Base-by-base conservation (phyloP, 2,888 invertebrate species). In the Ashinkailepas kermadecensis region DNA sequence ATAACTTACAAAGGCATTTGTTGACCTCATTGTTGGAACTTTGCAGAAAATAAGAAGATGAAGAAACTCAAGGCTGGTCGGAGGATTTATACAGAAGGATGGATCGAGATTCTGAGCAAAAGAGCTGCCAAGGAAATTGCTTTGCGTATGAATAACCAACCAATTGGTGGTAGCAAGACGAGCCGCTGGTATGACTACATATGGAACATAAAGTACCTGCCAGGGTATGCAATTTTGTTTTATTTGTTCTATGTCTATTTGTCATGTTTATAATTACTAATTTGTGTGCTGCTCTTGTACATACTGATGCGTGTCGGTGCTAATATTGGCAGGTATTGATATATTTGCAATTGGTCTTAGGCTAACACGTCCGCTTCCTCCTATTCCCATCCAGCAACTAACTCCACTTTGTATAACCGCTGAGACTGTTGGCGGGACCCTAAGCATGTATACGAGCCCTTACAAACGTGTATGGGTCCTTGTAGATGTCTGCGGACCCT, bases 141-240 rank as follows among this genome's bases (percentile, higher is more conserved):
- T 0, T 87, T 88, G 0, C 88, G 90, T 81, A 88, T 99, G n/a
- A 98, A 99, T 87, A 96, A 95, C 86, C 93, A 91, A 81, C 93
- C 93, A 88, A 94, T 97, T 81, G 94, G 95, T 10, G 92, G 93
- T 0, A 92, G 94, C 83, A 95, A 95, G 86, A 93, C 92, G 85
- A 95, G 95, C 25, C 92, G 93, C 85, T 95, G 95, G 87, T 95
- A 92, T 87, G 97, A 97, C 85, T 91, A 92, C 87, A 90, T 97
- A 70, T 99, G 99, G 99, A 96, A 94, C 86, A 93, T 99, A 84
- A 99, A 98, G 87, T 99, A 98, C 88, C 90, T 99, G 84, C 93
- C 95, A 7, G 91, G 90, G 91, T 91, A 87, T 85, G 85, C 62
- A 56, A 10, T 80, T 74, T 12, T 57, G 18, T 80, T 23, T 82